A percentile compares a stretch with the other conserved stretches of the same genome.
Conservation (phyloP, 2,888 invertebrate species). For the Drosophila vallismaia region DNA sequence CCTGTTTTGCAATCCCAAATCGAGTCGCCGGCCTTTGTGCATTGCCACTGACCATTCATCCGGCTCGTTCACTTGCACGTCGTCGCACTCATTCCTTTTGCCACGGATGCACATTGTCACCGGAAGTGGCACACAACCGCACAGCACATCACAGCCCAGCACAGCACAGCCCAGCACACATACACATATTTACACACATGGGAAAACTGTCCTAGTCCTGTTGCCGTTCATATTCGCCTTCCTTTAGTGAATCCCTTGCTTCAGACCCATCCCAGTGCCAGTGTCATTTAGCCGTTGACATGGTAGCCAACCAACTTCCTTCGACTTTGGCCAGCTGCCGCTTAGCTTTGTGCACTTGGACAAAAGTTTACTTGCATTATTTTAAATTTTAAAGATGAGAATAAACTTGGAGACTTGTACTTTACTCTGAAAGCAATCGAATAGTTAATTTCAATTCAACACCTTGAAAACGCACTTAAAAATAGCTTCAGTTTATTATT, state of each 20-base stretch:
- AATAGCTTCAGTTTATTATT: not conserved
- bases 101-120: constrained; percentile 76
- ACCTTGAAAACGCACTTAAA: not conserved
- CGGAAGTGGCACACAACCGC: constrained; percentile 67
- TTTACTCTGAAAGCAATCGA: too few relatives aligned
- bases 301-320: constrained; percentile 61
- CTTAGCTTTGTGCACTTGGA: constrained; percentile 25
- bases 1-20: constrained; percentile 45
- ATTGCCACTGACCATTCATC: constrained; percentile 59
- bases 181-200: constrained; percentile 23
- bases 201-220: constrained; percentile 28
- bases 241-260: constrained; percentile 3
- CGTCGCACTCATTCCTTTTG: constrained; percentile 60
- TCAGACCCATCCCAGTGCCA: constrained; percentile 25
- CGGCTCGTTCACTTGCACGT: constrained; percentile 64
- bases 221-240: constrained; percentile 18
- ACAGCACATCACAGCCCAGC: constrained; percentile 27
- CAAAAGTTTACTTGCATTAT: not conserved
- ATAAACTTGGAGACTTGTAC: too few relatives aligned
- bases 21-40: constrained; percentile 47
- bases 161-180: constrained; percentile 21
- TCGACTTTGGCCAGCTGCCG: constrained; percentile 51
- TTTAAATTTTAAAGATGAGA: too few relatives aligned
- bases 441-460: not conserved
- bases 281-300: constrained; percentile 66